These are phyloP conservation scores for Naja naja DNA, from an alignment of 2,113 vertebrate genomes.

Conservation along the genomic window DNA sequence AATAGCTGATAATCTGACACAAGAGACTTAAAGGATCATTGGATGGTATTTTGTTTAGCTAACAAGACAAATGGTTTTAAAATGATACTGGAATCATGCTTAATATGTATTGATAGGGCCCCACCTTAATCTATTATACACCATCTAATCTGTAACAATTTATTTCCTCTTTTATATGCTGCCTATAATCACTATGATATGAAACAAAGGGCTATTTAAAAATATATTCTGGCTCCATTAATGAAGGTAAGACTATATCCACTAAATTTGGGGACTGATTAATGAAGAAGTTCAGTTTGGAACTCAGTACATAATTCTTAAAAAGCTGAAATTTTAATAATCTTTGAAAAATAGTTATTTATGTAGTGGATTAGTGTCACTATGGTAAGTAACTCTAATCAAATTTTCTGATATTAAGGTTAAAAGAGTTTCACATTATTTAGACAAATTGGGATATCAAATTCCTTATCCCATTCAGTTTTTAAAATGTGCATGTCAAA, in stretches of 20 bases:
- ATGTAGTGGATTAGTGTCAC: not conserved
- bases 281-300: not conserved
- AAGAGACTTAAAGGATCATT: conserved; percentile 67
- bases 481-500: not conserved
- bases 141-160: conserved; percentile 40
- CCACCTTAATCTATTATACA: conserved; percentile 59
- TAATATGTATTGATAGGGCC: conserved; percentile 53
- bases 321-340: not conserved
- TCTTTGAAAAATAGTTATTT: not conserved
- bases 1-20: conserved; percentile 74
- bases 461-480: not conserved
- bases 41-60: conserved; percentile 64
- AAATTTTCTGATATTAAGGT: not conserved
- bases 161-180: conserved; percentile 17
- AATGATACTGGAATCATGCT: conserved; percentile 48
- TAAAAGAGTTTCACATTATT: not conserved
- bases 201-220: conserved; percentile 1
- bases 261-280: not conserved
- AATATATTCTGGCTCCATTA: not conserved
- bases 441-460: not conserved
- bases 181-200: conserved; percentile 37
- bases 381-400: not conserved
- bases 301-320: not conserved
- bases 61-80: conserved; percentile 70
- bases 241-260: not conserved